Evolutionary conservation across 92 coral and sea anemone genomes (phyloP), one percentile per base, ranked within the genome.

Genomic region (Pocillopora meandrina): DNA sequence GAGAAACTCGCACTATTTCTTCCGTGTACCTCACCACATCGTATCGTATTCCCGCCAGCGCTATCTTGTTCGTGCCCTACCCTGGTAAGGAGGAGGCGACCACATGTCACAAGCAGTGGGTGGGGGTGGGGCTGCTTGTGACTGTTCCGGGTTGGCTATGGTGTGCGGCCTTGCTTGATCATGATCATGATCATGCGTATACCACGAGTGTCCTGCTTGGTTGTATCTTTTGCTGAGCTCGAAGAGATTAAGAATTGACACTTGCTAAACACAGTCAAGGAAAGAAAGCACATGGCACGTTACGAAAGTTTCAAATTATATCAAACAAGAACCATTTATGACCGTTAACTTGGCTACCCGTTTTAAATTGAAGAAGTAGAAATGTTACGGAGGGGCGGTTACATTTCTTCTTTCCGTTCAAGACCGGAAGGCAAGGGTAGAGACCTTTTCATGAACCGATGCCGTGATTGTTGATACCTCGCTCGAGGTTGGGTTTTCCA

Each of bases 181-280:
- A 66, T 77, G 77, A 18, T 18, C 78, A 11, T 42, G 77, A 18
- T 18, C 78, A 11, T 42, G 52, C 52, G 52, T 42, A 42, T 64
- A 80, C 92, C 88, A 85, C 31, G 75, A 77, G 20, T 92, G 87
- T 47, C 92, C 95, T 52, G 91, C 81, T 34, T 88, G 89, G 61
- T 86, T 77, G 84, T 84, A 90, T 55, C 88, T 87, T 75, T 90
- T 88, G 52, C 98, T 92, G 84, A 90, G 85, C 64, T 95, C 95
- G 79, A 94, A 94, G 12, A 95, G 84, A 82, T 95, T 95, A 66
- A 95, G 92, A 76, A 95, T 95, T 23, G 98, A 93, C 21, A 91
- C 85, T 83, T 89, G 94, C 98, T 95, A 23, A 26, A 64, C 47
- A 72, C 3, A 79, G 87, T 89, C 72, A 89, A 85, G 90, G 90